Conservation (phyloP, 1,140 invertebrate genomes). For the Ridgeia piscesae region DNA sequence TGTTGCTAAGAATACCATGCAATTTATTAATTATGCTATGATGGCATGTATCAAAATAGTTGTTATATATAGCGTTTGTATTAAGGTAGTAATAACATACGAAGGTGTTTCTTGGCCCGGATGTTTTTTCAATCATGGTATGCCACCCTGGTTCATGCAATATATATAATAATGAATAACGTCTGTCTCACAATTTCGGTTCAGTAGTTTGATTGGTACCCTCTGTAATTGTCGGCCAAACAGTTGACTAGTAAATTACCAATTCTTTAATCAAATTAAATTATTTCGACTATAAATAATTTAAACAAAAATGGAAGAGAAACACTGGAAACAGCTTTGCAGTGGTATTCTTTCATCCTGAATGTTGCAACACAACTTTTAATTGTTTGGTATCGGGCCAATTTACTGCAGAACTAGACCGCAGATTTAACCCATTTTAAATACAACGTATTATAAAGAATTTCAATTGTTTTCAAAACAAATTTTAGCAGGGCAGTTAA, state of each 20-base stretch:
- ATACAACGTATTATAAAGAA: neutral
- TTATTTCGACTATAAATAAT: no score
- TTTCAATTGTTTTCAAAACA: neutral
- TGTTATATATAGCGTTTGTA: neutral
- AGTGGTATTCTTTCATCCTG: no score
- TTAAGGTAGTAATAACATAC: neutral
- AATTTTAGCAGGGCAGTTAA: neutral
- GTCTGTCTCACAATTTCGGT: no score
- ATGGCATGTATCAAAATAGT: neutral
- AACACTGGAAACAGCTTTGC: no score
- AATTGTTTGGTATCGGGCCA: no score
- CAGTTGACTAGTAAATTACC: no score
- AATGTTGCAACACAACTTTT: no score
- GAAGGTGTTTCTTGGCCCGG: neutral
- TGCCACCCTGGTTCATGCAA: neutral
- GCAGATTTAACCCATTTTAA: neutral
- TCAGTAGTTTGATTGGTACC: no score
- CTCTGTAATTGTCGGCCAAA: no score
- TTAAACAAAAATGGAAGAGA: no score
- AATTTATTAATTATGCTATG: neutral
- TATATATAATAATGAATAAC: neutral
- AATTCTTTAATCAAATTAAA: no score
- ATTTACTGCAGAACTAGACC: neutral
- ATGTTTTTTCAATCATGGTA: neutral
- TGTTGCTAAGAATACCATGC: neutral